Evolutionary conservation across 1,140 invertebrate genomes (phyloP).

Genomic region (Pogonomyrmex barbatus): DNA sequence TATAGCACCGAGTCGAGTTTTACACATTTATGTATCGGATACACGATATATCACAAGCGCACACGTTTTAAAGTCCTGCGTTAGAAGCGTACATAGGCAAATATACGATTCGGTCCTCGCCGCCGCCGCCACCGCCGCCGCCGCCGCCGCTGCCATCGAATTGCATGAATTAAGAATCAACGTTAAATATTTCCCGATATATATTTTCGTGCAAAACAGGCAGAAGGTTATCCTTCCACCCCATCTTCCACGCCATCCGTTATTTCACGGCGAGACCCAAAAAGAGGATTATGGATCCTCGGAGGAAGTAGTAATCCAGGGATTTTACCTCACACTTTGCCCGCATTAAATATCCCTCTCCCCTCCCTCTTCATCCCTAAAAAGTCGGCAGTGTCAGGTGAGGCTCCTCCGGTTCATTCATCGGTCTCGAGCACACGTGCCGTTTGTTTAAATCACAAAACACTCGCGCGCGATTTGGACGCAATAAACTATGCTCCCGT

Average conservation of each 20-base stretch:
- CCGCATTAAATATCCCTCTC: neutral
- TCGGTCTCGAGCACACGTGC: constrained; percentile 37
- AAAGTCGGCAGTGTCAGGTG: neutral
- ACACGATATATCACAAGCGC: constrained; percentile 31
- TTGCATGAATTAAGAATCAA: constrained; percentile 49
- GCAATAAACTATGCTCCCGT: constrained; percentile 63
- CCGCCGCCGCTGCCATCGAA: neutral
- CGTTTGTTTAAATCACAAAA: constrained; percentile 72
- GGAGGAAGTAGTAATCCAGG: neutral
- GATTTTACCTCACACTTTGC: neutral
- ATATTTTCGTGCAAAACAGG: neutral
- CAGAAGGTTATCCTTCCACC: neutral
- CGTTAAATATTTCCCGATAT: constrained; percentile 38
- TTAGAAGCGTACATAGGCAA: neutral
- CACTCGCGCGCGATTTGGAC: constrained; percentile 66
- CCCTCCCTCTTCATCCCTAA: neutral
- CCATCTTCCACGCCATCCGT: neutral
- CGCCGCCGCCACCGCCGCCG: neutral
- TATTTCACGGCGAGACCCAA: neutral
- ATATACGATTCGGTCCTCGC: neutral
- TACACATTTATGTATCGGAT: constrained; percentile 45
- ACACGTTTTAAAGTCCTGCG: constrained; percentile 13
- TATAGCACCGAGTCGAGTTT: constrained; percentile 46
- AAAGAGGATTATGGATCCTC: neutral
- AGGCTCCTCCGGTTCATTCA: constrained; percentile 23